phyloP scores from a whole-genome alignment of 2,113 vertebrate genomes.

The Ibidorhyncha struthersii region DNA sequence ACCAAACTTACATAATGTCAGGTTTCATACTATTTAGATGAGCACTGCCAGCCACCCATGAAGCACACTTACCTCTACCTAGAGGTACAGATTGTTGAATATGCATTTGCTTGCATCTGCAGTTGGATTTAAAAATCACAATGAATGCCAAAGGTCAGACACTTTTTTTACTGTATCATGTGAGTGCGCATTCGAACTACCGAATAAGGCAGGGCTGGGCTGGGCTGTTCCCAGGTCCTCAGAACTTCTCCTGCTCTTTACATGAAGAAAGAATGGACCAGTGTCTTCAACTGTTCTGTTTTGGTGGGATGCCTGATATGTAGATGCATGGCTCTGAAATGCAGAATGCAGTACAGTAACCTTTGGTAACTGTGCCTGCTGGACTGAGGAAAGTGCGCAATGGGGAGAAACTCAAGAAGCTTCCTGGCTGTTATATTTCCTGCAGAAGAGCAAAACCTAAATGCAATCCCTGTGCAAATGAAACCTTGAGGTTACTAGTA shows the following conservation, averaged over 20 bases:
- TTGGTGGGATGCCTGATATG: not conserved
- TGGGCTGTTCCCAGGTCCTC: not conserved
- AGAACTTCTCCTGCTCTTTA: not conserved
- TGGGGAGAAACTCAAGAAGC: not conserved
- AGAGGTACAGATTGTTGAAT: not conserved
- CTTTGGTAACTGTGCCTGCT: not conserved
- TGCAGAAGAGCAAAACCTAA: not conserved
- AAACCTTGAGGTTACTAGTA: not conserved
- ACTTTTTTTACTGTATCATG: not conserved
- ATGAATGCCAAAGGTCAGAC: not conserved
- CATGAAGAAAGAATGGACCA: not conserved
- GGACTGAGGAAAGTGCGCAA: not conserved
- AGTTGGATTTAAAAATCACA: not conserved
- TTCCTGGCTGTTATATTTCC: not conserved
- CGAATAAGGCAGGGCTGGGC: not conserved
- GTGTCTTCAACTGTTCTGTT: not conserved
- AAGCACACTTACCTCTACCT: not conserved
- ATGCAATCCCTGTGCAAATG: not conserved
- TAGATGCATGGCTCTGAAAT: not conserved
- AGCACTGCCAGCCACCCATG: not conserved
- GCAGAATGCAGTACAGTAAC: not conserved
- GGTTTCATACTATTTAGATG: not conserved
- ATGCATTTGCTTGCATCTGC: not conserved
- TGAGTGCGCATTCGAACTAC: rapidly evolving
- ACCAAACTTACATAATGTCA: not conserved